phyloP scores from a whole-genome alignment of 2,797 vertebrate genomes.

The Percopsis omiscomaycus region DNA sequence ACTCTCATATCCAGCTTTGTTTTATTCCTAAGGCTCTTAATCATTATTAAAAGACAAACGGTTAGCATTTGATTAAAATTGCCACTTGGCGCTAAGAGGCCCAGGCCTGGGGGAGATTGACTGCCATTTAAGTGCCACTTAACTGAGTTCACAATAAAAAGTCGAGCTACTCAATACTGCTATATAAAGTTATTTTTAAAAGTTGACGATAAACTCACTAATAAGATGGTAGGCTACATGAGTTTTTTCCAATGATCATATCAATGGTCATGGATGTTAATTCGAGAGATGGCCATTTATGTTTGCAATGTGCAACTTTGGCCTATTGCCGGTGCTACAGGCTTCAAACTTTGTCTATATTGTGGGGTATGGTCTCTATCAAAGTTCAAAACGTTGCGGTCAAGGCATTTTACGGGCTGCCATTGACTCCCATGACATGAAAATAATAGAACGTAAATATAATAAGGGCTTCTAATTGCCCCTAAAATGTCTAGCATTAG shows the following conservation, averaged over 20 bases:
- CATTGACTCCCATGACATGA: too few relatives aligned
- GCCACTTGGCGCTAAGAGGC: constrained; percentile 22
- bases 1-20: constrained; percentile 23
- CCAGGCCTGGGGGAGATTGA: constrained; percentile 21
- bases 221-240: too few relatives aligned
- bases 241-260: too few relatives aligned
- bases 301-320: too few relatives aligned
- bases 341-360: too few relatives aligned
- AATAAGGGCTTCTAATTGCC: too few relatives aligned
- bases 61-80: constrained; percentile 36
- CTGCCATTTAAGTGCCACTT: constrained; percentile 22
- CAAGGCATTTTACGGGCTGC: not conserved
- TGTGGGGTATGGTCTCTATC: not conserved
- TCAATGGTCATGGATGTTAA: constrained; percentile 16
- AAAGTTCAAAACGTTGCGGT: not conserved
- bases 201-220: constrained; percentile 29
- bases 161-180: not conserved
- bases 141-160: constrained; percentile 20
- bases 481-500: too few relatives aligned
- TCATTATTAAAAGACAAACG: constrained; percentile 16
- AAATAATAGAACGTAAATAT: too few relatives aligned
- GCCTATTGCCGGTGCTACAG: too few relatives aligned
- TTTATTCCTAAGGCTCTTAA: constrained; percentile 32
- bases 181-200: constrained; percentile 29
- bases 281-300: constrained; percentile 34